These are phyloP conservation scores for Spermophilus dauricus DNA, from an alignment of 2,113 vertebrate species.

Conservation along the genomic window DNA sequence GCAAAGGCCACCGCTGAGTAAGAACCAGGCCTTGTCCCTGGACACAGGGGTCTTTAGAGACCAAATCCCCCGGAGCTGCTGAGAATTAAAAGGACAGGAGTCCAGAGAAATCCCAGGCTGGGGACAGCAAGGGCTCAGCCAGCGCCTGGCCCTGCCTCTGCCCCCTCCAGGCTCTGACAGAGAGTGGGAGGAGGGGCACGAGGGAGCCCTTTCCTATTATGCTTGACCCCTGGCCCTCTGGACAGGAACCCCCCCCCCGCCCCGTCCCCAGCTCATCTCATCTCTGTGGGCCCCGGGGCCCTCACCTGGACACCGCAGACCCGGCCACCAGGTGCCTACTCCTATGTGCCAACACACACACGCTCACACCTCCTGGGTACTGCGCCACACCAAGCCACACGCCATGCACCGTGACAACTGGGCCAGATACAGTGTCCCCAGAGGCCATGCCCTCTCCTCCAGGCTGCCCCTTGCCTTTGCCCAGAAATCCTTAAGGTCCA, in stretches of 20 bases:
- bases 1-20: neutral
- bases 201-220: accelerated
- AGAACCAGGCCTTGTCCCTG: neutral
- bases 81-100: neutral
- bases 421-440: accelerated
- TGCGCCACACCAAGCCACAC: neutral
- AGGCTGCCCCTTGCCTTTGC: neutral
- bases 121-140: too few relatives aligned
- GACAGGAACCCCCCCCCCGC: too few relatives aligned
- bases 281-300: neutral
- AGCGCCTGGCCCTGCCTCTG: neutral
- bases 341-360: too few relatives aligned
- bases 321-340: accelerated
- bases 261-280: too few relatives aligned
- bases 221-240: too few relatives aligned
- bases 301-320: neutral
- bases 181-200: accelerated
- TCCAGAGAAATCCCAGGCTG: too few relatives aligned
- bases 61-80: neutral
- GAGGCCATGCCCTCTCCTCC: neutral
- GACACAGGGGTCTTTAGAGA: neutral
- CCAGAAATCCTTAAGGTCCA: too few relatives aligned
- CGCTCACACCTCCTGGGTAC: neutral
- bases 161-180: neutral
- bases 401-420: accelerated